These are phyloP conservation scores for Thunnus thynnus DNA, from an alignment of 2,113 vertebrate species.

Conservation along the genomic window DNA sequence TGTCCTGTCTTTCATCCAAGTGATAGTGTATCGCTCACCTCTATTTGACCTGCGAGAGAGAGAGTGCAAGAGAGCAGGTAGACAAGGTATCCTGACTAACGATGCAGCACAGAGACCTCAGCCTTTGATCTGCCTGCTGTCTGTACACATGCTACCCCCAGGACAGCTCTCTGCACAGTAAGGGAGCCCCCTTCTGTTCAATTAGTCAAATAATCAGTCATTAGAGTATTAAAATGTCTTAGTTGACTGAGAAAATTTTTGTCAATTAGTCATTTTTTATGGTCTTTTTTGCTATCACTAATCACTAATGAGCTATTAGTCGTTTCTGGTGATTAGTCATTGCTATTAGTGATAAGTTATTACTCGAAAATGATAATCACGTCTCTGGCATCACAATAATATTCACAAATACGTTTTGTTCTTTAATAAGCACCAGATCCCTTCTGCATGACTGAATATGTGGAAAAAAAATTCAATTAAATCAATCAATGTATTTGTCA, in stretches of 20 bases:
- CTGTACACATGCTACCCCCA: constrained; percentile 51
- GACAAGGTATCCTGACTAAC: constrained; percentile 63
- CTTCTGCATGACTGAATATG: constrained; percentile 15
- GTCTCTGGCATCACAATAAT: constrained; percentile 48
- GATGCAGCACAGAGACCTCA: constrained; percentile 49
- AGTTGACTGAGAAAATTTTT: constrained; percentile 21
- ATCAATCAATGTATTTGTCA: neutral
- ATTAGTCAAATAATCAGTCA: constrained; percentile 47
- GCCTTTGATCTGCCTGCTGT: constrained; percentile 69
- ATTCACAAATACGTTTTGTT: constrained; percentile 41
- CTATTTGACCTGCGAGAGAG: constrained; percentile 65
- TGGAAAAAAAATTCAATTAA: neutral
- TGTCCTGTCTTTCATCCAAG: constrained; percentile 70
- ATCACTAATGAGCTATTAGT: constrained; percentile 55
- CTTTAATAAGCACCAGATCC: constrained; percentile 1
- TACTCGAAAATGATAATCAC: constrained; percentile 21
- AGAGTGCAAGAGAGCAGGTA: constrained; percentile 55
- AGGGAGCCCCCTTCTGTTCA: constrained; percentile 50
- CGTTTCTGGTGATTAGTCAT: constrained; percentile 56
- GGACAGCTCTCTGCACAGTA: constrained; percentile 39
- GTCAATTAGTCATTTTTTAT: constrained; percentile 53
- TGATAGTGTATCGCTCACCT: constrained; percentile 72
- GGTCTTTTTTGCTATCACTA: constrained; percentile 15
- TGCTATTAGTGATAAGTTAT: constrained; percentile 28
- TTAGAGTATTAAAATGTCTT: constrained; percentile 41